Conservation (phyloP, 2,797 vertebrate species). For the Ataeniobius toweri region DNA sequence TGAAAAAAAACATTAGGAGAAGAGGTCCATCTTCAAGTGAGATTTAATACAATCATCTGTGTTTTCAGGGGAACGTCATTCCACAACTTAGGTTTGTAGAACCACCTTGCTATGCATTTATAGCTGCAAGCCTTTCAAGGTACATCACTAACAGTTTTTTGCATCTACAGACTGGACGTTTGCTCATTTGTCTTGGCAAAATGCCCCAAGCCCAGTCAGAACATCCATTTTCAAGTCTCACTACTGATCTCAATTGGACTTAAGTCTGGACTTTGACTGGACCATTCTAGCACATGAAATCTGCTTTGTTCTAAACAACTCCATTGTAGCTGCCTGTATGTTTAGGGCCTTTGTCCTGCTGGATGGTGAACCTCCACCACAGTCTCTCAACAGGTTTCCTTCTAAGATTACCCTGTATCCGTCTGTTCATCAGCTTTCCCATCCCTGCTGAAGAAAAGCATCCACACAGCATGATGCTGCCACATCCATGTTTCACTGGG, state of each 20-base stretch:
- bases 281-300: not conserved
- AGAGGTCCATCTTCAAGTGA: too few relatives aligned
- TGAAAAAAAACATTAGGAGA: not conserved
- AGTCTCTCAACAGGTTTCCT: not conserved
- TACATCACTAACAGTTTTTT: not conserved
- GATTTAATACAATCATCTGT: too few relatives aligned
- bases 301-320: not conserved
- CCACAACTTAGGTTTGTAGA: not conserved
- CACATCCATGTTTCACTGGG: not conserved
- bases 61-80: too few relatives aligned
- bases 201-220: not conserved
- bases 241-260: not conserved
- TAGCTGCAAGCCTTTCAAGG: not conserved
- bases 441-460: not conserved
- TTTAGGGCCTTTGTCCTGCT: not conserved
- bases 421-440: not conserved
- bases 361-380: too few relatives aligned
- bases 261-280: not conserved
- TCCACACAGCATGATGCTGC: not conserved
- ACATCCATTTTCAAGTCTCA: not conserved
- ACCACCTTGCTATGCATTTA: too few relatives aligned
- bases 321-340: not conserved
- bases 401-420: not conserved
- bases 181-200: not conserved
- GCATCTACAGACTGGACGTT: not conserved